A percentile compares a stretch with the other conserved stretches of the same genome.
Evolutionary conservation across 2,888 invertebrate genomes (phyloP).

Genomic region (Hirtodrosophila cameraria): DNA sequence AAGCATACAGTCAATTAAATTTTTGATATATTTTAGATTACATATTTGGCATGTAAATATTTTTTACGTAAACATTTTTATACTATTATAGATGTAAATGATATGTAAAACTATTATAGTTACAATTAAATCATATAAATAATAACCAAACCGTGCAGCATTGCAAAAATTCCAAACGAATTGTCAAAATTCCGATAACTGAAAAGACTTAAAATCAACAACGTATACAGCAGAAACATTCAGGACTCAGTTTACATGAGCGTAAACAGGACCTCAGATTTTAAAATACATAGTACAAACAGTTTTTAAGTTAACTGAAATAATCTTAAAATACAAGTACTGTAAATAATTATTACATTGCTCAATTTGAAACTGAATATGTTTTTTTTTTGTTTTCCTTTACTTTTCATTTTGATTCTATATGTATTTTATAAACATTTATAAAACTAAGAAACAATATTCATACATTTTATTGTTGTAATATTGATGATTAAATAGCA

Average conservation of each 20-base stretch:
- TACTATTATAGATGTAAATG: slow-evolving; percentile 44
- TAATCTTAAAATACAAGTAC: slow-evolving; percentile 25
- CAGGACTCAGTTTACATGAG: slow-evolving; percentile 49
- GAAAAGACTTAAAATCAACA: slow-evolving; percentile 56
- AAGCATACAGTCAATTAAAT: slow-evolving; percentile 54
- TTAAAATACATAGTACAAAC: slow-evolving; percentile 70
- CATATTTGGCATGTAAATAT: slow-evolving; percentile 40
- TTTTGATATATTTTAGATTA: slow-evolving; percentile 35
- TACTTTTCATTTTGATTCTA: slow-evolving; percentile 3
- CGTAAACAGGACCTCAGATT: slow-evolving; percentile 63
- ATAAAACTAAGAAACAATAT: slow-evolving; percentile 2
- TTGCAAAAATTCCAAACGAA: slow-evolving; percentile 41
- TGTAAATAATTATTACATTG: slow-evolving; percentile 30
- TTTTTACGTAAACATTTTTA: slow-evolving; percentile 40
- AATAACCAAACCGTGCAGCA: slow-evolving; percentile 33
- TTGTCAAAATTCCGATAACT: slow-evolving; percentile 35
- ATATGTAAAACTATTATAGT: slow-evolving; percentile 15
- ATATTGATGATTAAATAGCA: slow-evolving; percentile 28
- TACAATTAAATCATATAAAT: slow-evolving; percentile 11
- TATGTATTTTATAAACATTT: slow-evolving; percentile 10
- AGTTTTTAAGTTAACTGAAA: slow-evolving; percentile 47
- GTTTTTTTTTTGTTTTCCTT: slow-evolving; percentile 2
- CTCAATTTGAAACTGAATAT: slow-evolving; percentile 21
- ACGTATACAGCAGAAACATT: slow-evolving; percentile 38
- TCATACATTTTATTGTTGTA: slow-evolving; percentile 29